Percentiles rank a stretch among this genome's conserved stretches.
phyloP scores from a whole-genome alignment of 2,113 vertebrate species.

The Sinocyclocheilus anophthalmus region DNA sequence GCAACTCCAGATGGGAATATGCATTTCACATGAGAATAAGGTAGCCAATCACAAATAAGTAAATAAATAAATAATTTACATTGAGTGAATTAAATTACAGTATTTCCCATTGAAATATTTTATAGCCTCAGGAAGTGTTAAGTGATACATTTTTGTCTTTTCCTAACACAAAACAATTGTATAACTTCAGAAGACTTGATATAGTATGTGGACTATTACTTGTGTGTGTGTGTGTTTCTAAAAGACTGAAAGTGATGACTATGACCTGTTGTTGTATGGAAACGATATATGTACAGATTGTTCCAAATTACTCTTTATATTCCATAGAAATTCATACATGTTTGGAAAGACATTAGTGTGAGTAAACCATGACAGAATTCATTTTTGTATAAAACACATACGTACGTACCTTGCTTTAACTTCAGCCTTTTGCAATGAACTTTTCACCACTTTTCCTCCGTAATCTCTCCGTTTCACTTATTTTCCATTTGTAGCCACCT shows the following conservation, averaged over 20 bases:
- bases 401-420: not conserved
- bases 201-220: not conserved
- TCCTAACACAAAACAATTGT: not conserved
- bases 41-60: not conserved
- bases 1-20: too few species aligned
- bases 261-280: not conserved
- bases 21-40: too few species aligned
- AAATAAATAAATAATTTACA: not conserved
- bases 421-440: not conserved
- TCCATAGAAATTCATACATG: not conserved
- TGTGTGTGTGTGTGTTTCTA: too few species aligned
- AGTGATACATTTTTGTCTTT: not conserved
- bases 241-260: not conserved
- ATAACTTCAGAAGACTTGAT: not conserved
- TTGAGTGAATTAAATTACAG: not conserved
- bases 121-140: not conserved
- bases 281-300: not conserved
- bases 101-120: not conserved
- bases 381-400: not conserved
- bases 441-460: not conserved
- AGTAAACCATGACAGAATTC: not conserved
- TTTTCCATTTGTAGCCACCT: constrained; percentile 22
- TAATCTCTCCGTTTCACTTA: not conserved
- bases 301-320: not conserved
- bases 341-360: not conserved